Evolutionary conservation across 2,113 vertebrate species (phyloP), one percentile per base, ranked within the genome.

Genomic region (Eupsittula cactorum): DNA sequence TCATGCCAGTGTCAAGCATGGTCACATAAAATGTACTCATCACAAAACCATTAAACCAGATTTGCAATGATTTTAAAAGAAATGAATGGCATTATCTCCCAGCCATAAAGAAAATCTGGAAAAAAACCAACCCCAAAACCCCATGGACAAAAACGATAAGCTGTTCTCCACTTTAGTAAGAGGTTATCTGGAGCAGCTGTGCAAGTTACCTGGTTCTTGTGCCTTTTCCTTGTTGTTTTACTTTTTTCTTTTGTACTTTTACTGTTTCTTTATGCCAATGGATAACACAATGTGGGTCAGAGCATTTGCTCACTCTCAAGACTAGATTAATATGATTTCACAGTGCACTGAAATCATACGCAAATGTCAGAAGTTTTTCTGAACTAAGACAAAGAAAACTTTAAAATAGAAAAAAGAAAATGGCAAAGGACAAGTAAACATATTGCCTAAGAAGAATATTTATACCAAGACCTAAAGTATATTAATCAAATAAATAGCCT

Each of bases 401-500:
- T 96, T 84, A 78, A 95, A 93, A 95, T 41, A 90, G 63, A 86
- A 92, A 95, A 92, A 93, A 94, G 18, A 88, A 94, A 97, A 95
- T 77, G 20, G 16, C 16, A 91, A 79, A 81, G 20, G 39, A 85
- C 37, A 69, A 76, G 8, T 77, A 95, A 88, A 33, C 23, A 63
- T 86, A 96, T 85, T 69, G 18, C 37, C 33, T 77, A 42, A 44
- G n/a, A 73, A 87, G 16, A 88, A 97, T 90, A 96, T 93, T 96
- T 97, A 57, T 73, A 96, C 73, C 74, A 86, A 94, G 89, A 95
- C 67, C 74, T 91, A 86, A 74, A 78, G 68, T 50, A 82, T 53
- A 83, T 91, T 89, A 97, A 86, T 97, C 53, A 94, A 91, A 75
- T 93, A 97, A 97, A 96, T 86, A 97, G 33, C 47, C 59, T 46